Evolutionary conservation across 2,113 vertebrate genomes (phyloP).

Genomic region (Hippopotamus amphibius): DNA sequence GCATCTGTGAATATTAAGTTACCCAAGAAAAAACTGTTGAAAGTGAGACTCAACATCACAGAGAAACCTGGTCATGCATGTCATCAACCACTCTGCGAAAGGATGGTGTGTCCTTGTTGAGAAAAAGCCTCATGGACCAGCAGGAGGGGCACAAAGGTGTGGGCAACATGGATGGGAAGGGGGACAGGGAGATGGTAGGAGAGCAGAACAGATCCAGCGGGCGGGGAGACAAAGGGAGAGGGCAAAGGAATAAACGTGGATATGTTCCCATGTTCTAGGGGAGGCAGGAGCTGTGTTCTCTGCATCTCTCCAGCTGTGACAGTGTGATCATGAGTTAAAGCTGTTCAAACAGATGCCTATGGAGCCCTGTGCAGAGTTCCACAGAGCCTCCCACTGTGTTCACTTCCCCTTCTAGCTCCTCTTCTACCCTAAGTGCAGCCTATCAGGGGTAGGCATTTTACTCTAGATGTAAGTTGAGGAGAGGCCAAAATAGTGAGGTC

Average conservation of each 20-base stretch:
- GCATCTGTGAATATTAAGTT: slow-evolving; percentile 10
- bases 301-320: background rate
- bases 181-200: background rate
- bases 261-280: background rate
- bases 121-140: background rate
- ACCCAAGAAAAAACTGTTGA: background rate
- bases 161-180: background rate
- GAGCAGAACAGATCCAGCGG: background rate
- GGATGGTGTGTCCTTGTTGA: background rate
- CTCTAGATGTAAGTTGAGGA: background rate
- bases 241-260: background rate
- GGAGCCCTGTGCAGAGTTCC: background rate
- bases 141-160: background rate
- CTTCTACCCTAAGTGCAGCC: background rate
- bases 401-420: background rate
- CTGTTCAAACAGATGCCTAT: background rate
- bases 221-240: background rate
- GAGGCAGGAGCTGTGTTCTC: background rate
- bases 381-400: background rate
- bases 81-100: slow-evolving; percentile 51
- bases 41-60: background rate
- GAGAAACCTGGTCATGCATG: slow-evolving; percentile 56
- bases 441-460: slow-evolving; percentile 7
- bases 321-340: background rate
- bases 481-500: slow-evolving; percentile 49